Evolutionary conservation across 2,113 vertebrate species (phyloP), one percentile per base, ranked within the genome.

Genomic region (Cryptomyrus ogoouensis): DNA sequence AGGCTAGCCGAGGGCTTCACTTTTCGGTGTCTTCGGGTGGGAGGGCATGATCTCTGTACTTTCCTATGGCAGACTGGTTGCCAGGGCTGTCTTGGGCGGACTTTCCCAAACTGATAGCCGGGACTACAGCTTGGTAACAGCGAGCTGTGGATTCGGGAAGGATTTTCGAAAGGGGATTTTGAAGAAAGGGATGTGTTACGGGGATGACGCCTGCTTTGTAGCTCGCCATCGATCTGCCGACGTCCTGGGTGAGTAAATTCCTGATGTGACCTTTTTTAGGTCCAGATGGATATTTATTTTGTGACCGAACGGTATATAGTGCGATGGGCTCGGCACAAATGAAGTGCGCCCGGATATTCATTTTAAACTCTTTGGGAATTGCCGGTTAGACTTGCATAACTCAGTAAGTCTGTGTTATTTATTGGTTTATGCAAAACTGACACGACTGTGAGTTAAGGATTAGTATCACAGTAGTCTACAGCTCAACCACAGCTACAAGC

Each of bases 161-260:
- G 98, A 99, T 96, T 99, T 99, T 95, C 97, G 98, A n/a, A 99
- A 99, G 94, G 98, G 98, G 93, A 98, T 99, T 94, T 95, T 99
- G 52, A 99, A 99, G 97, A 99, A 99, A 92, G 98, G 98, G 91
- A 98, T 98, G 97, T 99, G 98, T 94, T 99, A 99, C 91, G 98
- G 98, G 10, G 98, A 99, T 52, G 98, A 99, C 89, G 98, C 98
- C 91, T 99, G 98, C 92, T 99, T 99, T 93, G 97, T 99, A 90
- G 98, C 98, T 77, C 95, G 97, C 66, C 96, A 99, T 95, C 96
- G 95, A 83, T 94, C 95, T 0, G 97, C 98, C 0, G 98, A 99
- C 90, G 98, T 99, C 21, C 93, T 99, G 5, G 98, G 98, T 99
- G 90, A 97, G 97, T 94, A 70, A 31, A 24, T 3, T n/a, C 24